Base-by-base conservation (phyloP, 2,797 vertebrate species). In the Neosilurus hyrtlii region DNA sequence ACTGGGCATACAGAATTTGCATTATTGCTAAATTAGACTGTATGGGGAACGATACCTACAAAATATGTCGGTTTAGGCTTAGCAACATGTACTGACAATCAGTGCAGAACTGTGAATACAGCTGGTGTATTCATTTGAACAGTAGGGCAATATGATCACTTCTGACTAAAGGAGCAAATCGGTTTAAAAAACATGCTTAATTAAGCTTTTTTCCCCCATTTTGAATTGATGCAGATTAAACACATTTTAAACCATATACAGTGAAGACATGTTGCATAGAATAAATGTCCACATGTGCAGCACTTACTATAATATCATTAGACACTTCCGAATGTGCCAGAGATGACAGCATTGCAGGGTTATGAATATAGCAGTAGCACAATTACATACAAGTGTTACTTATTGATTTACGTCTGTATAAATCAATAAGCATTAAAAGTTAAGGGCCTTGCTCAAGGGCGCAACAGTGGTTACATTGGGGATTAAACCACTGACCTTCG, bases 21-120 rank as follows among this genome's bases (percentile, higher is more conserved):
- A 89, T 88, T 89, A 67, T 83, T 87, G 88, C 84, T 88, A 83
- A 86, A 89, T 92, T 86, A 88, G 82, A 52, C 82, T 86, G 87
- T 84, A 84, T 88, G 84, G 15, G 70, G 86, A 86, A 51, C 10
- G 51, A 80, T 54, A 24, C 79, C 85, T 80, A 87, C 72, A 88
- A 87, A 88, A 87, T 86, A 22, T 66, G 10, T 57, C 79, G 79
- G 68, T 73, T 87, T 89, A 90, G 89, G 87, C 88, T 92, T 88
- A 76, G 35, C 6, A 2, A 43, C 2, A 26, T 75, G 18, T 72
- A 37, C 10, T 59, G 24, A 15, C 7, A 59, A 26, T 63, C 66
- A 73, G 16, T 30, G 5, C 2, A 12, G 9, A 52, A 35, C 20
- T 61, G 59, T 54, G 43, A 82, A 70, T 49, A 43, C 10, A 66